Conservation (phyloP, 2,797 vertebrate species). For the Coreius guichenoti region DNA sequence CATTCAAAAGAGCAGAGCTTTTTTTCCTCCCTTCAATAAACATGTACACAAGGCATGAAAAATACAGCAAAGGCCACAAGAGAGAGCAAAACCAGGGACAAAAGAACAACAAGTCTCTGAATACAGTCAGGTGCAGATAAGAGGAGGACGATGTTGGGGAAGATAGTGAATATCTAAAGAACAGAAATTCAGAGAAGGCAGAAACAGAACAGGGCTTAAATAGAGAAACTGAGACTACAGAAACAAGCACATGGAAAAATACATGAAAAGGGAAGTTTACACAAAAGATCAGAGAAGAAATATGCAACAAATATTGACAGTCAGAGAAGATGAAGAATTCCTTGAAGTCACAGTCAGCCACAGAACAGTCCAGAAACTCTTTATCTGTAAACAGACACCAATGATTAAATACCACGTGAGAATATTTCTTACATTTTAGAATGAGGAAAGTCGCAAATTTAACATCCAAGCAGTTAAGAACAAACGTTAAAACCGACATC, state of each 20-base stretch:
- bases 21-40: slow-evolving; percentile 52
- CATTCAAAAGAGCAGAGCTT: slow-evolving; percentile 46
- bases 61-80: slow-evolving; percentile 51
- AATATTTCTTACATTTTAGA: neutral
- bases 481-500: neutral
- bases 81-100: slow-evolving; percentile 36
- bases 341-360: slow-evolving; percentile 56
- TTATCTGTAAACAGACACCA: slow-evolving; percentile 61
- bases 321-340: slow-evolving; percentile 41
- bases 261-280: slow-evolving; percentile 39
- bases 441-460: neutral
- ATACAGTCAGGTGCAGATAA: slow-evolving; percentile 22
- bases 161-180: slow-evolving; percentile 17
- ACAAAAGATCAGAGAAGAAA: slow-evolving; percentile 22
- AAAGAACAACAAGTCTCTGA: slow-evolving; percentile 16
- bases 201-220: slow-evolving; percentile 43
- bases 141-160: slow-evolving; percentile 23
- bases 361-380: slow-evolving; percentile 55
- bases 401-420: slow-evolving; percentile 15
- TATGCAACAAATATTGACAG: slow-evolving; percentile 29
- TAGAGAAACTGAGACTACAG: slow-evolving; percentile 64
- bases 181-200: slow-evolving; percentile 36
- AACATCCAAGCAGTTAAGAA: neutral
- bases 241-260: neutral
- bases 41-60: slow-evolving; percentile 52